These are phyloP conservation scores for Conopomorpha cramerella DNA, from an alignment of 1,140 invertebrate species.

Conservation along the genomic window DNA sequence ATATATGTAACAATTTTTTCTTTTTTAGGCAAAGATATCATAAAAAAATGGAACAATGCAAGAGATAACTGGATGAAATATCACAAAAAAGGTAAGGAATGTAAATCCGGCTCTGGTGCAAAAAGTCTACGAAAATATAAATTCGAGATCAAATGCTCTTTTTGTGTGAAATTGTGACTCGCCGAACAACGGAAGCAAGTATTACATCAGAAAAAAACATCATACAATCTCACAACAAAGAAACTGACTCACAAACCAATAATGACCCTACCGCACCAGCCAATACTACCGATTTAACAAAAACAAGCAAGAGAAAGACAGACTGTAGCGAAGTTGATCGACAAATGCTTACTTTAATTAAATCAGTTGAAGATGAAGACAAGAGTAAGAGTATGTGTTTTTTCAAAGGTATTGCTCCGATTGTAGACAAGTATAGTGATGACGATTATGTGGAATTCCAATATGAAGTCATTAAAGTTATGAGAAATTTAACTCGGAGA, in stretches of 20 bases:
- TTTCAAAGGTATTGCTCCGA: conserved; percentile 20
- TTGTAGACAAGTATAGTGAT: conserved; percentile 19
- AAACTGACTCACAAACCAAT: background rate
- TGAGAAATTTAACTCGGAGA: conserved; percentile 15
- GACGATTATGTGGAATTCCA: conserved; percentile 16
- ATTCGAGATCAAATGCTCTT: conserved; percentile 9
- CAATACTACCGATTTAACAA: conserved; percentile 1
- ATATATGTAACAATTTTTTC: conserved; percentile 10
- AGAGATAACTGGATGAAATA: conserved; percentile 13
- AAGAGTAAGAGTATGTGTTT: conserved; percentile 20
- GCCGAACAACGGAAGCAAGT: background rate
- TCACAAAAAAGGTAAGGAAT: conserved; percentile 12
- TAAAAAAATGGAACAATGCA: conserved; percentile 14
- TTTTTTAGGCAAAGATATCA: conserved; percentile 12
- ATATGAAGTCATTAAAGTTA: conserved; percentile 19
- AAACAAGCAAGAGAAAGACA: conserved; percentile 3
- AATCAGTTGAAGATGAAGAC: conserved; percentile 16
- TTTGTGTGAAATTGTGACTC: conserved; percentile 2
- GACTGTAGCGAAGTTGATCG: conserved; percentile 8
- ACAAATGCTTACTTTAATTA: conserved; percentile 17
- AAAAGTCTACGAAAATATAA: conserved; percentile 17
- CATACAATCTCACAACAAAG: background rate
- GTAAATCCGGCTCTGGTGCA: conserved; percentile 14
- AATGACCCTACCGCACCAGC: background rate
- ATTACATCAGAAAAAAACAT: conserved; percentile 1